These are phyloP conservation scores for Thalassaphorura encarpata DNA, from an alignment of 1,140 invertebrate genomes.

Conservation along the genomic window DNA sequence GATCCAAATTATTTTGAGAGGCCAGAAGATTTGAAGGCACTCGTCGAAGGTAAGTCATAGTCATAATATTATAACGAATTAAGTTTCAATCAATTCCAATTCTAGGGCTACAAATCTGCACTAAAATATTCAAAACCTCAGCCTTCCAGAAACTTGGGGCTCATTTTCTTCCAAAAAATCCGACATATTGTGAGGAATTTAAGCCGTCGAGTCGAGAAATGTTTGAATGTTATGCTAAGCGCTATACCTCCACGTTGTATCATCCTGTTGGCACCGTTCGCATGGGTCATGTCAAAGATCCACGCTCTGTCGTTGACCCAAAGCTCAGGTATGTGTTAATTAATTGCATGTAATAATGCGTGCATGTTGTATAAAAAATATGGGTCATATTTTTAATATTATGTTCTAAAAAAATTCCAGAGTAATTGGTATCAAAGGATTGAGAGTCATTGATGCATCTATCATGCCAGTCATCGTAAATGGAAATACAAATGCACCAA, in stretches of 20 bases:
- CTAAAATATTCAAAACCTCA: constrained; percentile 3
- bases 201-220: constrained; percentile 30
- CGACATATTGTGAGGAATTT: constrained; percentile 29
- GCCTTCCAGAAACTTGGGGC: constrained; percentile 15
- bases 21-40: not conserved
- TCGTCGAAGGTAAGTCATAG: no score
- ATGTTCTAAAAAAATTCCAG: no score
- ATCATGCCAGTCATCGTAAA: no score
- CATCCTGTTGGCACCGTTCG: constrained; percentile 38
- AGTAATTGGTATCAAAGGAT: no score
- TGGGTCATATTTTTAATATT: no score
- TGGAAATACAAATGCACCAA: no score
- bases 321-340: constrained; percentile 36
- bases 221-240: constrained; percentile 32
- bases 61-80: no score
- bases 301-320: constrained; percentile 37
- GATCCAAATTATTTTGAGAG: constrained; percentile 15
- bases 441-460: no score
- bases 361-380: no score
- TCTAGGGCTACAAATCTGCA: not conserved
- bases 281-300: constrained; percentile 36
- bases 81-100: no score
- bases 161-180: not conserved
- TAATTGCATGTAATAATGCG: no score
- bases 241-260: constrained; percentile 33